phyloP scores from a whole-genome alignment of 2,113 vertebrate species.

The Paracanthobrama guichenoti region DNA sequence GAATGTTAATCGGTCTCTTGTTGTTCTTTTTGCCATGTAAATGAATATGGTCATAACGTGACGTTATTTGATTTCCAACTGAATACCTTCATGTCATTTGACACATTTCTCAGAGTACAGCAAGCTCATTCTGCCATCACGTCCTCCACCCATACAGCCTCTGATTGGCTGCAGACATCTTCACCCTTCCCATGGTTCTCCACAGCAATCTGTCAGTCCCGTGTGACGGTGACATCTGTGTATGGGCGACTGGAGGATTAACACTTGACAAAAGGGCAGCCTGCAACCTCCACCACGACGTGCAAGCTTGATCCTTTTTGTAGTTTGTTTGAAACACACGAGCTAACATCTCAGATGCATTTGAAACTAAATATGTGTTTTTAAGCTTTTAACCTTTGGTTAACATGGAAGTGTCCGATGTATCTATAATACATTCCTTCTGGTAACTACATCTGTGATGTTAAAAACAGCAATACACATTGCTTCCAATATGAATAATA shows the following conservation, averaged over 20 bases:
- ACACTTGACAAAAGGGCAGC: constrained; percentile 67
- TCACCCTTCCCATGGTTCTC: constrained; percentile 70
- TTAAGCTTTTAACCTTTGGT: neutral
- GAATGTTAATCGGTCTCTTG: neutral
- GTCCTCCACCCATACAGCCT: constrained; percentile 63
- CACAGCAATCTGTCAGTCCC: constrained; percentile 72
- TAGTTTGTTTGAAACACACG: constrained; percentile 54
- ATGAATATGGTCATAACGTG: neutral
- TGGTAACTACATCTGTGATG: constrained; percentile 10
- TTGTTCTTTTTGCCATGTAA: neutral
- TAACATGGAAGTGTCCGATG: constrained; percentile 16
- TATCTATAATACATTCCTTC: constrained; percentile 28
- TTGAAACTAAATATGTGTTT: neutral
- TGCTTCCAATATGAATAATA: too few relatives aligned
- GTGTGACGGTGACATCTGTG: constrained; percentile 76
- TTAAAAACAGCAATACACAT: neutral
- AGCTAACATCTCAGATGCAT: constrained; percentile 21
- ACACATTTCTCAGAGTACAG: constrained; percentile 16
- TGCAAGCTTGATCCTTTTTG: constrained; percentile 58
- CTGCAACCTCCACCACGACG: constrained; percentile 65
- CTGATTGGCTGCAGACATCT: constrained; percentile 71
- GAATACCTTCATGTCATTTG: neutral
- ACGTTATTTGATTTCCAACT: neutral
- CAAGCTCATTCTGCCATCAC: neutral
- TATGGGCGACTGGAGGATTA: constrained; percentile 76